A percentile compares a stretch with the other conserved stretches of the same genome.
Conservation (phyloP, 2,113 vertebrate species). For the Amphiprion percula region DNA sequence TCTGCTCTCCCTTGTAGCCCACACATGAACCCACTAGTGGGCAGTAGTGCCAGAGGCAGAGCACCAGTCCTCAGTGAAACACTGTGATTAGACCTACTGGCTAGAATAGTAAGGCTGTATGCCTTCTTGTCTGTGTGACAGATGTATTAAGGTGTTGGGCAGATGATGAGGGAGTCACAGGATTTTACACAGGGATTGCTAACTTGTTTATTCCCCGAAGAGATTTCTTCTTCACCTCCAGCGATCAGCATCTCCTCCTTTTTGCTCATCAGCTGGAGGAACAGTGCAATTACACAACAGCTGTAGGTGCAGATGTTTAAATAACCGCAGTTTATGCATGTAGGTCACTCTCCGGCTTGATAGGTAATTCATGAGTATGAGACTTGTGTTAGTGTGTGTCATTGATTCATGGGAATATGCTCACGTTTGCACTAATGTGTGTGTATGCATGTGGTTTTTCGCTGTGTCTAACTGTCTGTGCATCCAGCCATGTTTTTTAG, state of each 20-base stretch:
- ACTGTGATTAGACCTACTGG: slow-evolving; percentile 15
- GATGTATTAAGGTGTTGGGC: slow-evolving; percentile 1
- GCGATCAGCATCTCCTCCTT: slow-evolving; percentile 51
- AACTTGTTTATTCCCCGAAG: slow-evolving; percentile 54
- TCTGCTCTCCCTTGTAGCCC: slow-evolving; percentile 21
- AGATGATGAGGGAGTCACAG: slow-evolving; percentile 40
- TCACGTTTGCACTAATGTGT: slow-evolving; percentile 13
- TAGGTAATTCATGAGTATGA: slow-evolving; percentile 8
- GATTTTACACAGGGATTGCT: slow-evolving; percentile 54
- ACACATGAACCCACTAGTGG: slow-evolving; percentile 69
- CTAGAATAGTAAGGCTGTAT: slow-evolving; percentile 29
- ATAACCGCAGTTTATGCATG: slow-evolving; percentile 14
- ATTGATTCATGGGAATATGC: slow-evolving; percentile 24
- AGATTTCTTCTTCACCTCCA: slow-evolving; percentile 46
- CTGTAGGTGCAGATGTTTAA: slow-evolving; percentile 67
- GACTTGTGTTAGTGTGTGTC: slow-evolving; percentile 9
- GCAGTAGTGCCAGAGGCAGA: slow-evolving; percentile 58
- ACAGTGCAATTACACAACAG: slow-evolving; percentile 55
- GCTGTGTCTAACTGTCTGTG: slow-evolving; percentile 18
- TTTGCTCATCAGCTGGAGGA: slow-evolving; percentile 48
- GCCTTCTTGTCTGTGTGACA: slow-evolving; percentile 6
- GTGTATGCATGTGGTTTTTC: slow-evolving; percentile 32
- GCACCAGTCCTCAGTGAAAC: slow-evolving; percentile 12
- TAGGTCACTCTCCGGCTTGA: slow-evolving; percentile 8
- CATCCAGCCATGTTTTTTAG: slow-evolving; percentile 23